A percentile compares a stretch with the other conserved stretches of the same genome.
Conservation (phyloP, 2,888 invertebrate species). For the Petrophora chlorosata region DNA sequence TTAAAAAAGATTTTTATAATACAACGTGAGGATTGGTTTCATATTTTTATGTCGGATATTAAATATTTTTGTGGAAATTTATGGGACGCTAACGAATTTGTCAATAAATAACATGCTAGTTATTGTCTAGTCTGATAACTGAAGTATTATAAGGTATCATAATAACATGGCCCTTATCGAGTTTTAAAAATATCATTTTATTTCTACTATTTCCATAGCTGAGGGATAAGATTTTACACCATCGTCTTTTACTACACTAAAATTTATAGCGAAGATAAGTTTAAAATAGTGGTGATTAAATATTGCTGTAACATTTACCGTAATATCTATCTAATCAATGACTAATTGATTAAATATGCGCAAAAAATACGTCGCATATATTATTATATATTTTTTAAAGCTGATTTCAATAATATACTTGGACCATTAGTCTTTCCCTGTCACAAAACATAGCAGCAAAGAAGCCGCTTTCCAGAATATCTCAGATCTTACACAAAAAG, state of each 20-base stretch:
- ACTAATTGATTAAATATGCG: too few species aligned
- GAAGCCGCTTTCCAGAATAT: slow-evolving; percentile 34
- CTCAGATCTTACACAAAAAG: slow-evolving; percentile 32
- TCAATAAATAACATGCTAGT: slow-evolving; percentile 56
- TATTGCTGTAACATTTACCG: too few species aligned
- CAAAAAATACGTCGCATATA: not conserved
- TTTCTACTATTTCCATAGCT: too few species aligned
- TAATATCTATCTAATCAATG: too few species aligned
- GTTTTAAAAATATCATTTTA: too few species aligned
- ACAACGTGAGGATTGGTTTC: slow-evolving; percentile 8
- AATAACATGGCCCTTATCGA: too few species aligned
- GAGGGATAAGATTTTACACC: too few species aligned
- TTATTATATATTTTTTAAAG: slow-evolving; percentile 1
- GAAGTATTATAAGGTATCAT: not conserved
- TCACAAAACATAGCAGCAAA: slow-evolving; percentile 31
- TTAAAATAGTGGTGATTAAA: too few species aligned
- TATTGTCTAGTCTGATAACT: slow-evolving; percentile 15
- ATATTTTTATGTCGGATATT: slow-evolving; percentile 35
- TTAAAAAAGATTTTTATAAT: slow-evolving; percentile 30
- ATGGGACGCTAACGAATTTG: slow-evolving; percentile 64
- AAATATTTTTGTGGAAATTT: slow-evolving; percentile 55
- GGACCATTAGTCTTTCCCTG: slow-evolving; percentile 21
- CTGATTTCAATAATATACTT: slow-evolving; percentile 13
- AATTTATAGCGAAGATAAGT: too few species aligned
- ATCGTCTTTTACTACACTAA: too few species aligned